phyloP scores from a whole-genome alignment of 2,797 vertebrate genomes.

The Melanitta fusca region DNA sequence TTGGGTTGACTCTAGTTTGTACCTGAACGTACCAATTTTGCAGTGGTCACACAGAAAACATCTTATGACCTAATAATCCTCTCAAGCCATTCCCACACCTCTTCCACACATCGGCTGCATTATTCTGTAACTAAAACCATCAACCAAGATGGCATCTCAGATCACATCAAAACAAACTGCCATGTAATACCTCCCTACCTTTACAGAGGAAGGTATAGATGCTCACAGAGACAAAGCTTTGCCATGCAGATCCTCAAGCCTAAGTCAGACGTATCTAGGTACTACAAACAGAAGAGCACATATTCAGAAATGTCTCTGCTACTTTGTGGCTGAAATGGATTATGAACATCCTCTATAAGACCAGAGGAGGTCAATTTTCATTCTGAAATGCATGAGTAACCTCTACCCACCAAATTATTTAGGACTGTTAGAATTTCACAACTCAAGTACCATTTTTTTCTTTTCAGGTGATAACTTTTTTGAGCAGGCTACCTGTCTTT shows the following conservation, averaged over 20 bases:
- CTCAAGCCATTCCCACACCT: neutral
- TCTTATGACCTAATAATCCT: rapidly evolving
- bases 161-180: neutral
- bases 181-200: neutral
- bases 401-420: neutral
- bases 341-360: neutral
- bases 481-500: neutral
- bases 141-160: neutral
- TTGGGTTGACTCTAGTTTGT: neutral
- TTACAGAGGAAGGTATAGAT: neutral
- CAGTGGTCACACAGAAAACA: neutral
- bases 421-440: neutral
- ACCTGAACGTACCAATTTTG: neutral
- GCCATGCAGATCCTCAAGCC: neutral
- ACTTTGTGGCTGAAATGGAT: neutral
- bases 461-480: neutral
- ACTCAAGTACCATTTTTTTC: neutral
- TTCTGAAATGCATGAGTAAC: conserved; percentile 23
- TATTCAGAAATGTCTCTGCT: conserved; percentile 1
- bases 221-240: neutral
- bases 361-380: neutral
- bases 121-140: neutral
- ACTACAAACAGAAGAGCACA: neutral
- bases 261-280: neutral
- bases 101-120: neutral